A percentile compares a stretch with the other conserved stretches of the same genome.
Conservation (phyloP, 2,113 vertebrate genomes). For the Oceanites oceanicus region DNA sequence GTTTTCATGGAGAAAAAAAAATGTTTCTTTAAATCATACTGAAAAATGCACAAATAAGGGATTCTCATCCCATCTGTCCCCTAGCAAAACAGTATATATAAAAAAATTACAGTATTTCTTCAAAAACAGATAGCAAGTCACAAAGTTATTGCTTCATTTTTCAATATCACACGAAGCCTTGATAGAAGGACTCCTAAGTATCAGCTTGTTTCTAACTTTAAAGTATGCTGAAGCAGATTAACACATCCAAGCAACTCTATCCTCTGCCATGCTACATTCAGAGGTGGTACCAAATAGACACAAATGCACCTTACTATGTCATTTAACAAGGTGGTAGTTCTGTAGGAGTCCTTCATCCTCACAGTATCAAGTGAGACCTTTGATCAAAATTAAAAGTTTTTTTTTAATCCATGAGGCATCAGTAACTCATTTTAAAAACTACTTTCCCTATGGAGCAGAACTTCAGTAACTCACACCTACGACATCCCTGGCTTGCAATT, state of each 20-base stretch:
- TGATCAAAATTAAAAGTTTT: background rate
- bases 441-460: background rate
- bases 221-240: background rate
- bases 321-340: background rate
- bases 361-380: background rate
- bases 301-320: background rate
- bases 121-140: background rate
- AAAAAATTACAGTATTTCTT: background rate
- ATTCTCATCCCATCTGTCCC: background rate
- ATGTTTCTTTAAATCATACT: background rate
- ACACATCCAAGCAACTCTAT: background rate
- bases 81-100: background rate
- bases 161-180: background rate
- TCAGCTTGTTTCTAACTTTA: background rate
- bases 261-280: background rate
- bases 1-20: background rate
- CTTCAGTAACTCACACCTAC: background rate
- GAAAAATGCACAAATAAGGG: background rate
- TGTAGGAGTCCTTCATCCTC: background rate
- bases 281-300: background rate
- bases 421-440: background rate
- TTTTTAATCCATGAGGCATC: background rate
- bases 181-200: background rate
- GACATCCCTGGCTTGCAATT: background rate
- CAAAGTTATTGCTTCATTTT: background rate